phyloP scores from a whole-genome alignment of 30 jellyfish, hydroid and myxozoan species.

The Hydra vulgaris region DNA sequence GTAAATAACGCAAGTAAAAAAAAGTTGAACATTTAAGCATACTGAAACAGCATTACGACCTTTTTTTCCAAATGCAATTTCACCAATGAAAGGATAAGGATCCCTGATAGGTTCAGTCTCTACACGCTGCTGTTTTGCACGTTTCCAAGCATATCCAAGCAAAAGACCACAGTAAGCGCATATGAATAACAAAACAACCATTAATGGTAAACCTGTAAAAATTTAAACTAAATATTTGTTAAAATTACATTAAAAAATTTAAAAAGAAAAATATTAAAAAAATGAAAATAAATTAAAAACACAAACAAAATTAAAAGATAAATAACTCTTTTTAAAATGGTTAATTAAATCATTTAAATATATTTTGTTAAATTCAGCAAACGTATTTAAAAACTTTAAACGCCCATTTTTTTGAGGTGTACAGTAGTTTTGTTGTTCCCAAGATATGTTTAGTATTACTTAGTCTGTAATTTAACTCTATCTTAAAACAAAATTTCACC shows the following conservation, averaged over 20 bases:
- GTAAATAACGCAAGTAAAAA: slow-evolving; percentile 30
- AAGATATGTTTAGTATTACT: too few species aligned
- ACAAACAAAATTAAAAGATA: too few species aligned
- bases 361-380: too few species aligned
- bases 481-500: slow-evolving; percentile 1
- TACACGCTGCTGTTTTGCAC: background rate
- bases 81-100: slow-evolving; percentile 42
- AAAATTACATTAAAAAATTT: background rate
- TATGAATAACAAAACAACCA: slow-evolving; percentile 16
- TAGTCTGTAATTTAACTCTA: background rate
- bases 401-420: too few species aligned
- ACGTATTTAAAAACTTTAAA: too few species aligned
- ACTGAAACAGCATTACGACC: slow-evolving; percentile 21
- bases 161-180: slow-evolving; percentile 32
- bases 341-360: too few species aligned
- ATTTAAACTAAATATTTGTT: background rate
- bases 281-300: background rate
- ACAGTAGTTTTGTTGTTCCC: too few species aligned
- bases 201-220: slow-evolving; percentile 18
- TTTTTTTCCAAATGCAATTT: slow-evolving; percentile 20
- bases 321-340: too few species aligned
- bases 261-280: too few species aligned
- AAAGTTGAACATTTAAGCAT: slow-evolving; percentile 7
- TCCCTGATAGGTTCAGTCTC: slow-evolving; percentile 32
- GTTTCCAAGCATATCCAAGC: slow-evolving; percentile 38